Evolutionary conservation across 2,113 vertebrate species (phyloP), one percentile per base, ranked within the genome.

Genomic region (Amia ocellicauda): DNA sequence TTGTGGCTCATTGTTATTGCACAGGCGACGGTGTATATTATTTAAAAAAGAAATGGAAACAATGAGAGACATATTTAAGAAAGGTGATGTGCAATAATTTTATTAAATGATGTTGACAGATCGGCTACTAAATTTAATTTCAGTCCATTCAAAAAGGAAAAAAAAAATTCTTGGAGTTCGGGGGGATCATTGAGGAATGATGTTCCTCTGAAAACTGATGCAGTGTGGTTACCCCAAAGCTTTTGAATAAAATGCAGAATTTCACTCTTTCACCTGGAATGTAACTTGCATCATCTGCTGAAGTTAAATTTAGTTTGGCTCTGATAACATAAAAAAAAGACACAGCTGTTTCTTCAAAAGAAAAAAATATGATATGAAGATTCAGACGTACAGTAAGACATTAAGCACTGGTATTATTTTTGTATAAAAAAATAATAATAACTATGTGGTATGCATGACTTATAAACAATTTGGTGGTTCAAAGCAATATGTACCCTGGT

Each of bases 401-500:
- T 74, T 88, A 82, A 80, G 82, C 83, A 79, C 86, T 86, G 84
- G 81, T 89, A 84, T 88, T 90, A 85, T 89, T 90, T 90, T 90
- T 90, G 85, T 87, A 88, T 78, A 87, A 86, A 83, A 53, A 22
- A 83, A 85, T 87, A 81, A 83, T 88, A 85, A 81, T 87, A 90
- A 87, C 76, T 84, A 79, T 90, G 88, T 90, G 85, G 85, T 86
- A 88, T 90, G 88, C 87, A 89, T 87, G 86, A 88, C 78, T 79
- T 88, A 87, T 88, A 86, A 89, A 86, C 82, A 86, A 81, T 78
- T 84, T 84, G 81, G 80, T 89, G 86, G 81, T 87, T 82, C 81
- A 83, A 89, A 89, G 88, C 88, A 88, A 88, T 89, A 89, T 88
- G 87, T 90, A 81, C 78, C 85, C 83, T 86, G 85, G 84, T 89